These are phyloP conservation scores for Cyanistes caeruleus DNA, from an alignment of 2,113 vertebrate species.

Conservation along the genomic window DNA sequence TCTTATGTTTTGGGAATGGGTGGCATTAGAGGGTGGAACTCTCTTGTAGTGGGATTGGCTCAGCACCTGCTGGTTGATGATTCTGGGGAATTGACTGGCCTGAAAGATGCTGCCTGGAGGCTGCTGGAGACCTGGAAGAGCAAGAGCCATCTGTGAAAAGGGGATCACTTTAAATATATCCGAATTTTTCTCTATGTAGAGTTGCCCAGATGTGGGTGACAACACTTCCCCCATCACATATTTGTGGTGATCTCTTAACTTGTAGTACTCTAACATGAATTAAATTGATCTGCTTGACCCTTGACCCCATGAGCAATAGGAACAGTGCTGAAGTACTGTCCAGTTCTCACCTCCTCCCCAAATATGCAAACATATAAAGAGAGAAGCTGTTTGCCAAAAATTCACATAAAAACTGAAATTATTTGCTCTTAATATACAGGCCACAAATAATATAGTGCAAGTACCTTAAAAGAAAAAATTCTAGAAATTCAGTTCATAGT, in stretches of 20 bases:
- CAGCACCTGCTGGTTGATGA: neutral
- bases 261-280: neutral
- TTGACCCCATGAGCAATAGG: rapidly evolving
- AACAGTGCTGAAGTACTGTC: neutral
- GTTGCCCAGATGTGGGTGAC: neutral
- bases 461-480: neutral
- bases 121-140: neutral
- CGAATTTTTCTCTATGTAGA: neutral
- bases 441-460: neutral
- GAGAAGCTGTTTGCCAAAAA: neutral
- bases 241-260: neutral
- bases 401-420: neutral
- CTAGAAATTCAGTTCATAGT: neutral
- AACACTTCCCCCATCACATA: neutral
- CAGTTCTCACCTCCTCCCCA: neutral
- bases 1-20: neutral
- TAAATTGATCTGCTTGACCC: neutral
- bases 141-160: neutral
- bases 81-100: neutral
- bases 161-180: neutral
- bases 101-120: neutral
- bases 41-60: neutral
- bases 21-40: neutral
- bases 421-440: neutral
- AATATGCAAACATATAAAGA: neutral